Evolutionary conservation across 2,888 invertebrate species (phyloP).

Genomic region (Ophion ellenae): DNA sequence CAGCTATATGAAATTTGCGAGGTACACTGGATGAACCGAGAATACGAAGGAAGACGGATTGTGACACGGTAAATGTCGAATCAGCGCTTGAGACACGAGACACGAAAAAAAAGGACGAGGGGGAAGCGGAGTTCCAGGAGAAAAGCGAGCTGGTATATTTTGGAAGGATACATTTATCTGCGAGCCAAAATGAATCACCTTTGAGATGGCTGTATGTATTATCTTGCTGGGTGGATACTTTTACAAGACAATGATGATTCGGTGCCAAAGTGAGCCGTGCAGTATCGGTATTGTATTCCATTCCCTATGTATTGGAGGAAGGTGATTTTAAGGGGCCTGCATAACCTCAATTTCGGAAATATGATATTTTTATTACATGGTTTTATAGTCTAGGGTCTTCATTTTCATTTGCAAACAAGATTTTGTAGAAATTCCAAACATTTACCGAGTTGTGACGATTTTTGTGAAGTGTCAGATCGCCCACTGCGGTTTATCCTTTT

Average conservation of each 20-base stretch:
- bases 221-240: neutral
- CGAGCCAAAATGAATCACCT: slow-evolving; percentile 27
- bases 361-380: no score
- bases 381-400: no score
- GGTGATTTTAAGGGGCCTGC: no score
- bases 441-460: no score
- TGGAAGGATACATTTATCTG: slow-evolving; percentile 39
- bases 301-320: neutral
- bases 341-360: no score
- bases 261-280: slow-evolving; percentile 52
- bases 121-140: neutral
- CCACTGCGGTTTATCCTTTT: no score
- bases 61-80: slow-evolving; percentile 53
- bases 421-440: no score
- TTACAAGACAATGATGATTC: slow-evolving; percentile 17
- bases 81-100: slow-evolving; percentile 30
- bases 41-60: slow-evolving; percentile 32
- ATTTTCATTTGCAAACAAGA: no score
- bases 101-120: neutral
- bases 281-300: slow-evolving; percentile 20
- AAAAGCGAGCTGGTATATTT: slow-evolving; percentile 43
- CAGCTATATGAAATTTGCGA: slow-evolving; percentile 9
- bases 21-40: slow-evolving; percentile 4
- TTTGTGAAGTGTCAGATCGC: no score
- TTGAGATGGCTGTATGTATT: neutral